A percentile compares a stretch with the other conserved stretches of the same genome.
These are phyloP conservation scores for Erythrocercus mccallii DNA, from an alignment of 2,113 vertebrate genomes.

Conservation along the genomic window DNA sequence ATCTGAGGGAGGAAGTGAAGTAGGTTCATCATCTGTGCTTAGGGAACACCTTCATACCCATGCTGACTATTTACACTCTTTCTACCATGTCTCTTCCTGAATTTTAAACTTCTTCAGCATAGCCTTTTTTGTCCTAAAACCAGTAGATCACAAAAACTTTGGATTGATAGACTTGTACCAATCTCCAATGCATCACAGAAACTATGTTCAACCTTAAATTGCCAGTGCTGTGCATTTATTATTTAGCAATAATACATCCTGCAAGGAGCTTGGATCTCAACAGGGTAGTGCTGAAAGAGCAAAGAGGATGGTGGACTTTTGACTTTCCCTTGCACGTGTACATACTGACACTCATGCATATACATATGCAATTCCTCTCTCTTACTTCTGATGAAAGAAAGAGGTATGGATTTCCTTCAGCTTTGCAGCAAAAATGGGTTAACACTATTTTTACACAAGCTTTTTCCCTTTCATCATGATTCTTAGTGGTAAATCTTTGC, in stretches of 20 bases:
- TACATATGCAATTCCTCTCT: fast-evolving
- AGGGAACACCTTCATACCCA: neutral
- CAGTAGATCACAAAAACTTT: neutral
- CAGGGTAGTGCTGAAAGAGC: neutral
- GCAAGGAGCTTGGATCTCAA: neutral
- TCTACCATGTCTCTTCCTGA: neutral
- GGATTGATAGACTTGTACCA: neutral
- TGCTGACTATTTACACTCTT: neutral
- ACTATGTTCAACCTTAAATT: neutral
- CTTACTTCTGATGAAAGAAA: neutral
- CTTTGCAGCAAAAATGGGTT: neutral
- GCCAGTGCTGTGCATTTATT: neutral
- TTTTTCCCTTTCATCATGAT: neutral
- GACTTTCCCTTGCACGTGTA: neutral
- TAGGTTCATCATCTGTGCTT: neutral
- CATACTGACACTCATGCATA: fast-evolving
- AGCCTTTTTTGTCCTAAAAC: neutral
- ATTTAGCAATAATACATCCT: neutral
- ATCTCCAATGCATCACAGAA: neutral
- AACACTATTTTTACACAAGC: neutral
- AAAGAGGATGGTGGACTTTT: neutral
- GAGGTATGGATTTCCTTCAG: neutral
- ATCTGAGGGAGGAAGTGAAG: neutral
- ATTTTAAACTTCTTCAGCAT: neutral
- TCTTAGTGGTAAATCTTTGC: neutral